phyloP scores from a whole-genome alignment of 2,113 vertebrate species.

The Esox niger region DNA sequence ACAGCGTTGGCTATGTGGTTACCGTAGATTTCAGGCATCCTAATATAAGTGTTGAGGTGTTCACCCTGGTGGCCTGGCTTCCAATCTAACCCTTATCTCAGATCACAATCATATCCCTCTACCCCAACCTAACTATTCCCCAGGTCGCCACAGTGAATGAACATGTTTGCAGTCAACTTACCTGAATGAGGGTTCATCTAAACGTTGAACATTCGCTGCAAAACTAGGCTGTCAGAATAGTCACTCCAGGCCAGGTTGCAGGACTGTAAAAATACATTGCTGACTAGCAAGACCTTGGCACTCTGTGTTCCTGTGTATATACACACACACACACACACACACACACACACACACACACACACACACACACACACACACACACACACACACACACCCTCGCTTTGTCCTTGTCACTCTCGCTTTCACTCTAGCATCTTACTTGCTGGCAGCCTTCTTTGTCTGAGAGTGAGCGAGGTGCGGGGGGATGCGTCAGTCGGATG shows the following conservation, averaged over 20 bases:
- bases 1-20: too few relatives aligned
- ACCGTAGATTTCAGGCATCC: too few relatives aligned
- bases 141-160: too few relatives aligned
- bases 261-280: background rate
- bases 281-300: background rate
- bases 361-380: background rate
- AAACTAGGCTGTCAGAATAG: background rate
- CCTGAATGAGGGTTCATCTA: too few relatives aligned
- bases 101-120: too few relatives aligned
- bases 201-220: background rate
- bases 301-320: background rate
- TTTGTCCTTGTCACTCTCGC: background rate
- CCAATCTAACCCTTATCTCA: too few relatives aligned
- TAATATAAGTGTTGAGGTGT: too few relatives aligned
- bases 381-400: background rate
- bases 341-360: background rate
- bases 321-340: slow-evolving; percentile 2
- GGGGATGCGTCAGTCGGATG: background rate
- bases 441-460: background rate
- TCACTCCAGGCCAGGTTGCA: background rate
- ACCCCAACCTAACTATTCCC: too few relatives aligned
- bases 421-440: background rate
- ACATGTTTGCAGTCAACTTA: too few relatives aligned
- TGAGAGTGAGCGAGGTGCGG: background rate
- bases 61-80: too few relatives aligned